Conservation (phyloP, 2,888 invertebrate species). For the Cynaeus angustus region DNA sequence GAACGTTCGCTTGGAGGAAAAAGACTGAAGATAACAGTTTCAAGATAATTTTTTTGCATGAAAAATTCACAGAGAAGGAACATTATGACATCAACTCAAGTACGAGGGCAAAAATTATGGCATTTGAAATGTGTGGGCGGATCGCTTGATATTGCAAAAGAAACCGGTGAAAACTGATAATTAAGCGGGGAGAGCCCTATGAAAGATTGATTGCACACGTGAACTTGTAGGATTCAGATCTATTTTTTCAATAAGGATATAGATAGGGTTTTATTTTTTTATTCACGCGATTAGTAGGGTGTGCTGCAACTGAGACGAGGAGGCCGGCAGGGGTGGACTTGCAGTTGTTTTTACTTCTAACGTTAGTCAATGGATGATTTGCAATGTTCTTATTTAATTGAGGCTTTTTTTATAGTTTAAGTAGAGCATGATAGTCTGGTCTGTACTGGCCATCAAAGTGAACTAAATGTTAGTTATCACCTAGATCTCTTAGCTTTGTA, state of each 20-base stretch:
- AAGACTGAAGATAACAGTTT: constrained; percentile 23
- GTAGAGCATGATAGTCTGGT: no score
- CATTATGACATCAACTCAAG: constrained; percentile 57
- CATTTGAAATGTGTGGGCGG: constrained; percentile 58
- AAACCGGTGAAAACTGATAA: constrained; percentile 50
- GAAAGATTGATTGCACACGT: constrained; percentile 47
- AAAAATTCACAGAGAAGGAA: constrained; percentile 53
- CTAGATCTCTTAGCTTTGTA: background rate
- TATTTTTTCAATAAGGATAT: constrained; percentile 33
- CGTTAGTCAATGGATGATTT: background rate
- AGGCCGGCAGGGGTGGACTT: constrained; percentile 13
- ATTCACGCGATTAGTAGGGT: constrained; percentile 31
- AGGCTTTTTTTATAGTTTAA: no score
- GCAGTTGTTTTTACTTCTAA: background rate
- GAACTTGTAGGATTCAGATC: constrained; percentile 27
- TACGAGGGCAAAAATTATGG: constrained; percentile 55
- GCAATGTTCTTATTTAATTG: no score
- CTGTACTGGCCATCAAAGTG: background rate
- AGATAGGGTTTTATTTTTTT: constrained; percentile 14
- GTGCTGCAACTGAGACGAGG: constrained; percentile 18
- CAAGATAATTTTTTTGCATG: constrained; percentile 38
- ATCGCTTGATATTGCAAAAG: constrained; percentile 48
- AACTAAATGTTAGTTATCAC: no score
- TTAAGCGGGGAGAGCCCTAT: constrained; percentile 53
- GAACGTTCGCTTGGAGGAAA: background rate